Evolutionary conservation across 2,797 vertebrate species (phyloP), one percentile per base, ranked within the genome.

Genomic region (Catharus ustulatus): DNA sequence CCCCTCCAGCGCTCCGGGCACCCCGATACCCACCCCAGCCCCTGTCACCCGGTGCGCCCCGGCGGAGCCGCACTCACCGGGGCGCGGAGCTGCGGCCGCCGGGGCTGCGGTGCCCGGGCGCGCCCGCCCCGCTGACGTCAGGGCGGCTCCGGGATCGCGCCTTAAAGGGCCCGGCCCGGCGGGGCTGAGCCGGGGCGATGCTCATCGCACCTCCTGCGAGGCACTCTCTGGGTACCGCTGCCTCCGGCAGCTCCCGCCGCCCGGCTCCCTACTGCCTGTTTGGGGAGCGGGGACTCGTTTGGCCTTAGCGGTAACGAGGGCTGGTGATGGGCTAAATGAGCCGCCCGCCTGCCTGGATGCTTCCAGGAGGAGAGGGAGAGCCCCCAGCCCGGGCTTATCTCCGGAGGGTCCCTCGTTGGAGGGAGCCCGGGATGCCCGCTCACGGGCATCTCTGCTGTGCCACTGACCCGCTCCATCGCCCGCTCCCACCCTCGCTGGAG

Each of bases 41-140:
- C 7, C 32, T 27, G 43, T 29, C 57, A 13, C 71, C 43, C 71
- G 16, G 38, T n/a, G 74, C 55, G 36, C 62, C 58, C 72, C 89
- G 71, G 34, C 9, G 29, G 64, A 55, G 48, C 89, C 40, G 64
- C 76, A 6, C 90, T 90, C 94, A 46, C 90, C 89, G 59, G 75
- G 83, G 23, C 64, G 34, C 87, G 54, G 81, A 66, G 80, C 74
- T 61, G 86, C 93, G 85, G 48, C 89, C 86, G 69, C 77, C 68
- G 62, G 57, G 78, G 77, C 78, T 89, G 86, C 78, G 78, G 86
- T 88, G 89, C 86, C 93, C 49, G 83, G 27, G 91, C 59, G 83
- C 68, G 72, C 93, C 93, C 91, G 88, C 85, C 88, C 91, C 89
- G 69, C 73, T 96, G 95, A 96, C 95, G 95, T 96, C 95, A 96